A percentile compares a stretch with the other conserved stretches of the same genome.
Conservation (phyloP, 2,113 vertebrate genomes). For the Eurystomus gularis region DNA sequence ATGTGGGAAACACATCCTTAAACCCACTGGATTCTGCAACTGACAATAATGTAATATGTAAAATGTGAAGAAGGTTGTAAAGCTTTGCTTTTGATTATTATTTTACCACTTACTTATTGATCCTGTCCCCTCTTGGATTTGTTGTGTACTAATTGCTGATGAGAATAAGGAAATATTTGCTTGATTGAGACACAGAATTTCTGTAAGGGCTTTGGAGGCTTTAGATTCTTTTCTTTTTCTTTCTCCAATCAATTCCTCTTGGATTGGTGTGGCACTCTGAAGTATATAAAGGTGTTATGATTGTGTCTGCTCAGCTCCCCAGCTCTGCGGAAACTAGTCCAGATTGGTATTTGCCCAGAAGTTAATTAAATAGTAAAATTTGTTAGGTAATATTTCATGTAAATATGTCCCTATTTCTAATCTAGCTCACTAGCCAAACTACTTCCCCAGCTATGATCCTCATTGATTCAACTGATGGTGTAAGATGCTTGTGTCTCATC, state of each 20-base stretch:
- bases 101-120: conserved; percentile 12
- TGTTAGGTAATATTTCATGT: neutral
- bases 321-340: neutral
- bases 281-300: neutral
- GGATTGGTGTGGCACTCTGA: neutral
- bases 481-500: neutral
- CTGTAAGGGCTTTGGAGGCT: neutral
- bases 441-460: neutral
- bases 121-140: neutral
- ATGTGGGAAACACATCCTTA: neutral
- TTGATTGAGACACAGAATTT: neutral
- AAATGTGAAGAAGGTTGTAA: neutral
- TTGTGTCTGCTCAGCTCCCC: neutral
- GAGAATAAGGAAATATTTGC: neutral
- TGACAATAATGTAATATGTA: neutral
- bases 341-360: neutral
- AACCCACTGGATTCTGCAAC: neutral
- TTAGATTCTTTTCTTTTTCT: neutral
- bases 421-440: neutral
- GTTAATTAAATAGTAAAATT: neutral
- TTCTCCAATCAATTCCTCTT: neutral
- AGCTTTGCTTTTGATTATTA: conserved; percentile 2
- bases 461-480: neutral
- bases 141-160: neutral
- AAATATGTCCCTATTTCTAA: neutral